Base-by-base conservation (phyloP, 2,888 invertebrate genomes). In the Pelosia muscerda region DNA sequence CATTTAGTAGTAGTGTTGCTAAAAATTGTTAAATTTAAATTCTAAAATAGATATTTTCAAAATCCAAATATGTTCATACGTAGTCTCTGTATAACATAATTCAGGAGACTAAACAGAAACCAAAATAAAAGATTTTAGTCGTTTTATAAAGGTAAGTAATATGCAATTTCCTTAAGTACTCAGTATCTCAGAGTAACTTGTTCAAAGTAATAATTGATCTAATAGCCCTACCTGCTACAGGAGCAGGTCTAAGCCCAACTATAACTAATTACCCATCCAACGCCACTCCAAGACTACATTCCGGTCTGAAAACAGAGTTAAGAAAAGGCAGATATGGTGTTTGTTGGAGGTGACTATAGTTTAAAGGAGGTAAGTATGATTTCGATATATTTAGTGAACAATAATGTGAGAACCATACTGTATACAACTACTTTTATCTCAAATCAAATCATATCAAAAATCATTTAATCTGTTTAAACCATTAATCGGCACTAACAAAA, bases 181-280 rank as follows among this genome's bases (percentile, higher is more conserved):
- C 34, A 53, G 42, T 49, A 53, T 34, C 31, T 60, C 56, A 61
- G 54, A 63, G 62, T 63, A 63, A 64, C 63, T 58, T 59, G 55
- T 66, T 66, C 56, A 57, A 58, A 62, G 69, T 69, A 66, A 68
- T 65, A 66, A 63, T 64, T 68, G 68, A 75, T 69, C 69, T 73
- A 73, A 62, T 68, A 74, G 66, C 72, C n/a, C 58, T 78, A 80
- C 81, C 81, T 86, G 81, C 64, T 76, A 65, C 71, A 74, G 68
- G 73, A 81, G 74, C 80, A 76, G 77, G 74, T 79, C 83, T 76
- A 82, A 82, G 78, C 81, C 74, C 78, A 82, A 83, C 79, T 84
- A 75, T 83, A 84, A 84, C 81, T 84, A 86, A 88, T 88, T 88
- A 86, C 82, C 82, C 73, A 81, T 77, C 79, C 79, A 77, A 74